Evolutionary conservation across 92 coral and sea anemone genomes (phyloP).

Genomic region (Phymanthus crucifer): DNA sequence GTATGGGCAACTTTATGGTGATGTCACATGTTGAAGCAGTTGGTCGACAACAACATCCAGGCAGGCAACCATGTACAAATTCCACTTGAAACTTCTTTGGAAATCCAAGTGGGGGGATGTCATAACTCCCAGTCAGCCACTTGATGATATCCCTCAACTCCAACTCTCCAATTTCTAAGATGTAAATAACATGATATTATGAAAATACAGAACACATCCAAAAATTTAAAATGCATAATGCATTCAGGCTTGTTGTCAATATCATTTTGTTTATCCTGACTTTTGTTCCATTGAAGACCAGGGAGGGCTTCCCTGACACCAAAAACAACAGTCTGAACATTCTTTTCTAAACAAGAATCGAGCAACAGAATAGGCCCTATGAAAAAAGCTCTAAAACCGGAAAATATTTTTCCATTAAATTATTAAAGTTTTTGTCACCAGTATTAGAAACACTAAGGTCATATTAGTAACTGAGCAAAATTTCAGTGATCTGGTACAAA

Average conservation of each 20-base stretch:
- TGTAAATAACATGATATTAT: neutral
- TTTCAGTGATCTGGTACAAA: no score
- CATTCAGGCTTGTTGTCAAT: neutral
- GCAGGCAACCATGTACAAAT: constrained; percentile 65
- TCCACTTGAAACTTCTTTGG: constrained; percentile 53
- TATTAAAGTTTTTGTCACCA: no score
- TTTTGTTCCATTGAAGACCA: neutral
- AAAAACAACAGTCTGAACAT: no score
- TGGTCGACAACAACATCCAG: constrained; percentile 65
- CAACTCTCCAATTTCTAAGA: neutral
- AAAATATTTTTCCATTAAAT: no score
- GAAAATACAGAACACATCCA: neutral
- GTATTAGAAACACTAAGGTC: no score
- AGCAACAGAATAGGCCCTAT: no score
- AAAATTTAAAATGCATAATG: neutral
- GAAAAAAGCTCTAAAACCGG: no score
- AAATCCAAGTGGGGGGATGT: constrained; percentile 45
- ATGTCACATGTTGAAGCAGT: constrained; percentile 74
- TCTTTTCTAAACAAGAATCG: no score
- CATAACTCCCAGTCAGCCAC: constrained; percentile 41
- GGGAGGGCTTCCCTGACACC: neutral
- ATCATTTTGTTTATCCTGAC: neutral
- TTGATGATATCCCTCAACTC: constrained; percentile 29
- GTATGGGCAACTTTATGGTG: neutral
- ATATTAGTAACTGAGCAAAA: no score